phyloP scores from a whole-genome alignment of 37 sponge, comb jelly and placozoan genomes.

The Geodia barretti region DNA sequence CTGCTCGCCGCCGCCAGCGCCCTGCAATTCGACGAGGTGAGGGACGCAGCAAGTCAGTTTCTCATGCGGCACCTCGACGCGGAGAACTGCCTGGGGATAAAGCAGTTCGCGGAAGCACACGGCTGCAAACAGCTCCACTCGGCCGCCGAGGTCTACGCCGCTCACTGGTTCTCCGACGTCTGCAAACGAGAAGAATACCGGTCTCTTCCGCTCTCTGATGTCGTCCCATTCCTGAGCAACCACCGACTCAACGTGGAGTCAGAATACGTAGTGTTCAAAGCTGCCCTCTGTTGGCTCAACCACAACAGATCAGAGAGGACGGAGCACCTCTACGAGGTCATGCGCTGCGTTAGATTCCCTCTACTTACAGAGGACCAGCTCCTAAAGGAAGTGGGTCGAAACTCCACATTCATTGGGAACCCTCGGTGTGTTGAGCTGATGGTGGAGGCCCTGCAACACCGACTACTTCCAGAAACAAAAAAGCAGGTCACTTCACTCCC shows the following conservation, averaged over 20 bases:
- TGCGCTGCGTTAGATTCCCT: constrained; percentile 43
- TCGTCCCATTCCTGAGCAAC: constrained; percentile 23
- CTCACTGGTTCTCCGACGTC: constrained; percentile 45
- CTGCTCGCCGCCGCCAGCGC: constrained; percentile 64
- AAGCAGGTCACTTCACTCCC: no score
- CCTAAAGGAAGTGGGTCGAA: constrained; percentile 19
- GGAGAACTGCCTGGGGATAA: constrained; percentile 70
- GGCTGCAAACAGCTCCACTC: constrained; percentile 35
- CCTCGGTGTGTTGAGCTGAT: constrained; percentile 41
- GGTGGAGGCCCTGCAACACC: constrained; percentile 38
- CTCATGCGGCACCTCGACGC: constrained; percentile 44
- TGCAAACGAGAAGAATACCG: constrained; percentile 47
- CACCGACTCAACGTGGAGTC: constrained; percentile 38
- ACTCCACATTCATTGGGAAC: background rate
- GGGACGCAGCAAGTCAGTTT: constrained; percentile 43
- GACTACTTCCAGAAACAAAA: constrained; percentile 16
- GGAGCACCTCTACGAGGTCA: constrained; percentile 3
- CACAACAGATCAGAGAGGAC: constrained; percentile 14
- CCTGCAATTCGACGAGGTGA: constrained; percentile 54
- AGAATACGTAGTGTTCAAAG: constrained; percentile 56
- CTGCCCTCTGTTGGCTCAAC: constrained; percentile 44
- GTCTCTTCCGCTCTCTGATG: constrained; percentile 12
- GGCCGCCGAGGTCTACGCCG: constrained; percentile 41
- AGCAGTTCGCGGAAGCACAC: constrained; percentile 58
- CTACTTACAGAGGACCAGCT: constrained; percentile 23